These are phyloP conservation scores for Calliphora vomitoria DNA, from an alignment of 2,888 invertebrate species.

Conservation along the genomic window DNA sequence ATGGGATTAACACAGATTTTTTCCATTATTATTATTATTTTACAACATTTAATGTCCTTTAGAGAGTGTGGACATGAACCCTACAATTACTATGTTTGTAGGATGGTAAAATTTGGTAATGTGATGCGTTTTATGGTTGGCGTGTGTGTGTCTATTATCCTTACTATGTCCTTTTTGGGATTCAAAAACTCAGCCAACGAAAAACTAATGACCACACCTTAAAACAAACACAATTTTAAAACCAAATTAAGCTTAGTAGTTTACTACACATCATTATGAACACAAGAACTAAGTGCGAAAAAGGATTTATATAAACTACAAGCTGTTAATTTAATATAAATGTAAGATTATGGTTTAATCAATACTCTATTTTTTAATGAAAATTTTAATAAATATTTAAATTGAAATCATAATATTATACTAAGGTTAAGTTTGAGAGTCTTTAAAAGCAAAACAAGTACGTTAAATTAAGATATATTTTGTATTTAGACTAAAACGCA, in stretches of 20 bases:
- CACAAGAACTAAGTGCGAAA: background rate
- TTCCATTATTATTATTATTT: conserved; percentile 10
- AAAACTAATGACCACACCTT: conserved; percentile 41
- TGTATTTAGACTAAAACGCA: too few relatives aligned
- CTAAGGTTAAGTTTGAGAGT: too few relatives aligned
- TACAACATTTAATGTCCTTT: conserved; percentile 44
- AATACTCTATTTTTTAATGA: too few relatives aligned
- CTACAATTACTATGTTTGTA: conserved; percentile 10
- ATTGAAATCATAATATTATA: too few relatives aligned
- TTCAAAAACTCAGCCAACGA: conserved; percentile 18
- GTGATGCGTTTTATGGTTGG: background rate
- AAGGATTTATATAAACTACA: background rate
- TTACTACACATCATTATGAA: background rate
- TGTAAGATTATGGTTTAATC: background rate
- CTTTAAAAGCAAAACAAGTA: too few relatives aligned
- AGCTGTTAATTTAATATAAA: background rate
- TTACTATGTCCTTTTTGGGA: background rate
- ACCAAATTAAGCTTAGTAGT: background rate
- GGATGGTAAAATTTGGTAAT: background rate
- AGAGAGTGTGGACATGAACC: conserved; percentile 37
- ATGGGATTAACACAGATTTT: conserved; percentile 63
- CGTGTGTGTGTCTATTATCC: background rate
- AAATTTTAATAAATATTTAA: too few relatives aligned
- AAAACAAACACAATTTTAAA: background rate
- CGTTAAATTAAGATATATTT: too few relatives aligned